phyloP scores from a whole-genome alignment of 2,113 vertebrate genomes.

The Puffinus mauretanicus region DNA sequence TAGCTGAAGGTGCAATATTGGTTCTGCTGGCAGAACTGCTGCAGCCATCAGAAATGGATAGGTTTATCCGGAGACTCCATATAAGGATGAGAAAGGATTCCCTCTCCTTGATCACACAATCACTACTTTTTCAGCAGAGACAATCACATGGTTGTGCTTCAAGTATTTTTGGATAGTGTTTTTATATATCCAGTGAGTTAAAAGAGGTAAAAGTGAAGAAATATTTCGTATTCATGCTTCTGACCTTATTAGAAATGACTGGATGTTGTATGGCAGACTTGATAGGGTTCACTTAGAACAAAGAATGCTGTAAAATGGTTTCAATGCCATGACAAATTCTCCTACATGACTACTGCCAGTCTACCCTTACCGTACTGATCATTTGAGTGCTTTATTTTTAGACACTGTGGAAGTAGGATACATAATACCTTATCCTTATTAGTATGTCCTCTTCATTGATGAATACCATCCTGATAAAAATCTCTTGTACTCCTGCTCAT shows the following conservation, averaged over 20 bases:
- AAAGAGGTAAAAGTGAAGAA: not conserved
- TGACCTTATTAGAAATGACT: not conserved
- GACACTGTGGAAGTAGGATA: not conserved
- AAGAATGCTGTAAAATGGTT: not conserved
- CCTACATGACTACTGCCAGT: not conserved
- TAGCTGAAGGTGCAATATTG: not conserved
- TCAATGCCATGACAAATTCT: not conserved
- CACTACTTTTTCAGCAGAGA: not conserved
- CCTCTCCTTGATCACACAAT: not conserved
- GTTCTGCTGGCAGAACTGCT: not conserved
- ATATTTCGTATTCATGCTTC: not conserved
- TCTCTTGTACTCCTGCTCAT: not conserved
- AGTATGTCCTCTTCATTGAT: not conserved
- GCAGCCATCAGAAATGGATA: not conserved
- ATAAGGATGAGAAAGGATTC: not conserved
- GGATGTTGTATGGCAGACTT: not conserved
- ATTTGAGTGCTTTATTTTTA: not conserved
- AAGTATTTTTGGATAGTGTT: not conserved
- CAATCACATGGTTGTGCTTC: not conserved
- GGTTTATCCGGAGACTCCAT: not conserved
- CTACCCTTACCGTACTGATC: not conserved
- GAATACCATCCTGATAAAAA: not conserved
- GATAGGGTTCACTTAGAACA: not conserved
- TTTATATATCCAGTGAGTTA: not conserved
- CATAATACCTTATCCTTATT: not conserved